phyloP scores from a whole-genome alignment of 2,113 vertebrate genomes.

The Bolborhynchus lineola region DNA sequence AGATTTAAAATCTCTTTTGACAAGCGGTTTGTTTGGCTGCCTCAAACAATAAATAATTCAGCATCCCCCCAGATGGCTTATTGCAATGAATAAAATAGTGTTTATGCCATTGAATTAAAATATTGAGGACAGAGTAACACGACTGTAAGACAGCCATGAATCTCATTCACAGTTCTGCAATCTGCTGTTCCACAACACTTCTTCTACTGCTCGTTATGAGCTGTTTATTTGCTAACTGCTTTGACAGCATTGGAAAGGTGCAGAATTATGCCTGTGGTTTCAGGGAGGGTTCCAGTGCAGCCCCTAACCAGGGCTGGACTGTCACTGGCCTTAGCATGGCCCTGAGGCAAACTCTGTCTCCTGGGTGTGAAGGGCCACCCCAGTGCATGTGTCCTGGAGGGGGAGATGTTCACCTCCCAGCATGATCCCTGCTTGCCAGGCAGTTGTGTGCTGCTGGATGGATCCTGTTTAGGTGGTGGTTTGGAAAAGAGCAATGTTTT shows the following conservation, averaged over 20 bases:
- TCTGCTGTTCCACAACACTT: not conserved
- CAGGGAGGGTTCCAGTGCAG: not conserved
- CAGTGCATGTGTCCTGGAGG: not conserved
- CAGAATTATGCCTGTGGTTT: not conserved
- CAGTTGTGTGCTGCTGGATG: not conserved
- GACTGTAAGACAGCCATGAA: not conserved
- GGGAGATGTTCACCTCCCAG: not conserved
- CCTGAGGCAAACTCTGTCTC: not conserved
- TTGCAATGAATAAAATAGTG: not conserved
- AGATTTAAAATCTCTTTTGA: not conserved
- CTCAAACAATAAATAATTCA: constrained; percentile 10
- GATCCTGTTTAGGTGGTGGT: accelerated
- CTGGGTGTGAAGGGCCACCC: not conserved
- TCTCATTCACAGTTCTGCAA: not conserved
- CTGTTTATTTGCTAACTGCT: not conserved
- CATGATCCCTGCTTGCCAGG: not conserved
- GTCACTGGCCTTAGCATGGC: not conserved
- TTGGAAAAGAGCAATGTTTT: not conserved
- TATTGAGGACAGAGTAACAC: not conserved
- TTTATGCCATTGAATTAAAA: constrained; percentile 5
- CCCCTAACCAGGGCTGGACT: not conserved
- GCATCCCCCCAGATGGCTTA: not conserved
- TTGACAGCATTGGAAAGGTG: not conserved
- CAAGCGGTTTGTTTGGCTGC: not conserved
- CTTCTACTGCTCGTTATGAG: not conserved